Base-by-base conservation (phyloP, 2,888 invertebrate species). In the Sialis fuliginosa region DNA sequence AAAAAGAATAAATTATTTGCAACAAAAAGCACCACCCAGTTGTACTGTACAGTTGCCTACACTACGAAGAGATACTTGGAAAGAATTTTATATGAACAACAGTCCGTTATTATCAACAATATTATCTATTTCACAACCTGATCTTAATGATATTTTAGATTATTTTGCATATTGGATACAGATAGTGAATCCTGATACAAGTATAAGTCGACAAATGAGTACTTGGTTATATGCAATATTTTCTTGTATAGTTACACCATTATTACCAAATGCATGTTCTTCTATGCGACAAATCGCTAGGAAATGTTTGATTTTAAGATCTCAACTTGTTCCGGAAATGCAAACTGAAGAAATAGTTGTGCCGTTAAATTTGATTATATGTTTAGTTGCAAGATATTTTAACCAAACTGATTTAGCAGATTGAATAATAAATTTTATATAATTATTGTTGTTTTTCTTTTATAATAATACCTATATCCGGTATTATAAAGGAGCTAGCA, bases 181-280 rank as follows among this genome's bases (percentile, higher is more conserved):
- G 49, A 61, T 59, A 10, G 57, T 63, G 48, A 57, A 57, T 30
- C 10, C 30, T 9, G 48, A 42, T 6, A 13, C 39, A 40, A 61
- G 58, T 8, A 64, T 72, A 48, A 54, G 65, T 31, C 54, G 61
- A 8, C 53, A 60, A 39, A 61, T 71, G 54, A 81, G 81, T 30
- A 68, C 69, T 58, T 85, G 85, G 85, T 67, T 84, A 30, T 84
- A 80, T 64, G 72, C 81, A 1, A 63, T 83, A 43, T 58, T 85
- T 43, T 71, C 74, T 6, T 73, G 74, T 51, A 61, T 79, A 34
- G 75, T 79, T 56, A 70, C 75, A 50, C 84, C 85, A 1, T 62
- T 84, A 6, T 66, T 74, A 41, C 79, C 82, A 2, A 79, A 81
- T 49, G 72, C 75, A n/a, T 75, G 73, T 57, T 72, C 76, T 39